Base-by-base conservation (phyloP, 1,140 invertebrate genomes). In the Pseudomyrmex pallidus region DNA sequence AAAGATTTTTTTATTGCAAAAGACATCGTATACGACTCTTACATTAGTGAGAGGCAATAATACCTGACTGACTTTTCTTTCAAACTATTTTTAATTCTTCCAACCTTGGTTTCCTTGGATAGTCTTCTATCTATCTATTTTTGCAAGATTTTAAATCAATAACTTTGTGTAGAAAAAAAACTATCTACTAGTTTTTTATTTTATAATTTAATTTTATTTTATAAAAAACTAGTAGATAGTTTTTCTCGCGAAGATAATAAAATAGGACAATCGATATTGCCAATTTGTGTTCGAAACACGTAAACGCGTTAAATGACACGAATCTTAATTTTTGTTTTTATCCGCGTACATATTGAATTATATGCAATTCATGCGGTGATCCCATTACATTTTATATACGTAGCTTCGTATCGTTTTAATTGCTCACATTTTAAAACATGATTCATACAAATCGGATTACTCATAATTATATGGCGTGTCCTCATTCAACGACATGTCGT, bases 381-480 rank as follows among this genome's bases (percentile, higher is more conserved):
- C 20, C 20, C 17, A 1, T 80, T 80, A 25, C 44, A 35, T 35
- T 35, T 35, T 35, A 35, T 22, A 22, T 7, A 35, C 7, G 35
- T 61, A 80, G 48, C 12, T 80, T 13, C 4, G 12, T 61, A 61
- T 70, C 44, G 20, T 70, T 66, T 80, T 72, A 72, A 80, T 72
- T 70, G 78, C 50, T 22, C 48, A 54, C 74, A 59, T 59, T 82
- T 74, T 82, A 62, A 82, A 73, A 74, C 48, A 54, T 82, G 50
- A 74, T 82, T 82, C 25, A 63, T 73, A 46, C 12, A 76, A 57
- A 44, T 59, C 13, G 12, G 63, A 80, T 61, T 67, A 68, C 25
- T 59, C 25, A 84, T 84, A 78, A 84, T 84, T 84, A 84, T 68
- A 54, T 63, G 48, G 22, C n/a, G 9, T 25, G 52, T 63, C 5